Percentiles rank a stretch among this genome's conserved stretches.
phyloP scores from a whole-genome alignment of 2,113 vertebrate genomes.

The Nannobrachium achirus region DNA sequence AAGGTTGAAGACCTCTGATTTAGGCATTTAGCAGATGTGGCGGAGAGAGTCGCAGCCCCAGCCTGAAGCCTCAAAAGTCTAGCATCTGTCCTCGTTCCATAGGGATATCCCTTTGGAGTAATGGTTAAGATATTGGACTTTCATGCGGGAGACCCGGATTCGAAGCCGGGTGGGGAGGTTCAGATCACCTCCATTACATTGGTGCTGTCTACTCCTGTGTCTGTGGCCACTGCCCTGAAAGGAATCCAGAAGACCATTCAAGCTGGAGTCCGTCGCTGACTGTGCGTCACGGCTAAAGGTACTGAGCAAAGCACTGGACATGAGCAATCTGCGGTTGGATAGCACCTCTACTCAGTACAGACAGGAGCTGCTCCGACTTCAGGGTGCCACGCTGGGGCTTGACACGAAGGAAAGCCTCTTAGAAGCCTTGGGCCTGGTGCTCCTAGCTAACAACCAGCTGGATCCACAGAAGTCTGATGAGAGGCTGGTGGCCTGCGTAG shows the following conservation, averaged over 20 bases:
- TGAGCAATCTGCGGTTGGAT: conserved; percentile 73
- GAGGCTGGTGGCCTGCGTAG: conserved; percentile 80
- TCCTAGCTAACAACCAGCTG: conserved; percentile 86
- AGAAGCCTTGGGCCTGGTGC: conserved; percentile 84
- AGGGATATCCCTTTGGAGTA: too few relatives aligned
- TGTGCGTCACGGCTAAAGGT: conserved; percentile 82
- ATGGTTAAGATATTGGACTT: too few relatives aligned
- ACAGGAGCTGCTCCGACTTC: conserved; percentile 83
- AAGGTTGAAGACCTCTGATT: too few relatives aligned
- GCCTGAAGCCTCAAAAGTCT: too few relatives aligned
- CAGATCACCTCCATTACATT: too few relatives aligned
- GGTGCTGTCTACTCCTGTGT: conserved; percentile 80
- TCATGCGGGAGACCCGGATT: too few relatives aligned
- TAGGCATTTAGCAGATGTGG: too few relatives aligned
- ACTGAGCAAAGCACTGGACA: conserved; percentile 80
- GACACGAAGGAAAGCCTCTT: conserved; percentile 86
- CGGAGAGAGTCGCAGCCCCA: too few relatives aligned
- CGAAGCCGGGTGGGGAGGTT: too few relatives aligned
- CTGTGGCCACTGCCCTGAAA: conserved; percentile 81
- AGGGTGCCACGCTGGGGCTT: conserved; percentile 78
- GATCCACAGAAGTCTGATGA: conserved; percentile 86
- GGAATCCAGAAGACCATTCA: conserved; percentile 94
- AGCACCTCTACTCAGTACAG: conserved; percentile 68
- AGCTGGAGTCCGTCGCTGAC: conserved; percentile 86
- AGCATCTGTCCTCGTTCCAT: too few relatives aligned